Percentiles rank a stretch among this genome's conserved stretches.
Evolutionary conservation across 2,797 vertebrate species (phyloP).

Genomic region (Dermochelys coriacea): DNA sequence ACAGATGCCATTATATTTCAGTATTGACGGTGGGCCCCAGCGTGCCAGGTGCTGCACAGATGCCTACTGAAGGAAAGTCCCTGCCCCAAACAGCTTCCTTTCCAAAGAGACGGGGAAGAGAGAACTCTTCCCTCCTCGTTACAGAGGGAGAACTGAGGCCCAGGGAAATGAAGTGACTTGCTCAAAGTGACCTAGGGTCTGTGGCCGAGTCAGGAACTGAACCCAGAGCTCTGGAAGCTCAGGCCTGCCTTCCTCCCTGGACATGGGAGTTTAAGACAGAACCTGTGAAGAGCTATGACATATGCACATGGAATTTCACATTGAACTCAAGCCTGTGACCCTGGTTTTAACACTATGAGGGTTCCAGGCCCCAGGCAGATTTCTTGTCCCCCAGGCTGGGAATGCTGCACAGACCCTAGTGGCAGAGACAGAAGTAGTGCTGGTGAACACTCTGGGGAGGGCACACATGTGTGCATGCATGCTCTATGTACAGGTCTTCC

Average conservation of each 20-base stretch:
- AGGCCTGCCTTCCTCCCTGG: neutral
- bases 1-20: neutral
- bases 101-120: neutral
- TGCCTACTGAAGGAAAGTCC: neutral
- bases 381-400: neutral
- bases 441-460: neutral
- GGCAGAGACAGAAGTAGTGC: neutral
- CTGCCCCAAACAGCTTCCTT: neutral
- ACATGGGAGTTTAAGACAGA: neutral
- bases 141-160: neutral
- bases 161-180: neutral
- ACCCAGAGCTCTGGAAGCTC: neutral
- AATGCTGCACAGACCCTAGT: neutral
- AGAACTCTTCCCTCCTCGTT: neutral
- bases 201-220: neutral
- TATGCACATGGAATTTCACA: neutral
- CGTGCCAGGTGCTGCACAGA: neutral
- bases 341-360: neutral
- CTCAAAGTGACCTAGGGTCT: neutral
- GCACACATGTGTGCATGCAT: rapidly evolving
- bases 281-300: neutral
- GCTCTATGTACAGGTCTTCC: neutral
- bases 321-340: neutral
- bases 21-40: neutral
- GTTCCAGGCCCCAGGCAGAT: neutral